These are phyloP conservation scores for Anagrus nilaparvatae DNA, from an alignment of 1,140 invertebrate species.

Conservation along the genomic window DNA sequence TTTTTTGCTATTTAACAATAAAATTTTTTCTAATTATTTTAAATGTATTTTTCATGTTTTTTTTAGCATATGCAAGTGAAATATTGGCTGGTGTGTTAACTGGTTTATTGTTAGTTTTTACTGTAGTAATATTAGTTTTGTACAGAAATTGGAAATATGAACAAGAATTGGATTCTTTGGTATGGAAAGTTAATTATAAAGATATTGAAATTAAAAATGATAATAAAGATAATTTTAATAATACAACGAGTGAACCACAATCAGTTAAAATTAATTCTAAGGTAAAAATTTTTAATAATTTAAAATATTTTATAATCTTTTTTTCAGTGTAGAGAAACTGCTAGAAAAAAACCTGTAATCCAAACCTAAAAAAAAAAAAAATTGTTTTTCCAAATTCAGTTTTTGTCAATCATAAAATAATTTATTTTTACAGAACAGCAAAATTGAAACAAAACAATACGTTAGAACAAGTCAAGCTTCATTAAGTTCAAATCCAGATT, in stretches of 20 bases:
- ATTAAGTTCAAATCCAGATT: slow-evolving; percentile 73
- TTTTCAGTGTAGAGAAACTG: no score
- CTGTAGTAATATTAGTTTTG: slow-evolving; percentile 56
- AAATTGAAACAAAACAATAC: no score
- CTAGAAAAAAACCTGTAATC: no score
- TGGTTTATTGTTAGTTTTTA: slow-evolving; percentile 57
- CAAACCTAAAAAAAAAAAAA: no score
- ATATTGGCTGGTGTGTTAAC: slow-evolving; percentile 72
- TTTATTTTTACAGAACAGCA: no score
- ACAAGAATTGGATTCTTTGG: slow-evolving; percentile 82
- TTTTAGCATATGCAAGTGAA: slow-evolving; percentile 67
- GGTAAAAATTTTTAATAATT: slow-evolving; percentile 16
- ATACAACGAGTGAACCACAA: slow-evolving; percentile 17
- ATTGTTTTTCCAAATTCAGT: no score
- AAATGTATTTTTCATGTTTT: no score
- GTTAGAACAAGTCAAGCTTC: slow-evolving; percentile 78
- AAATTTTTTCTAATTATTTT: no score
- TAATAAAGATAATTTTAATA: no score
- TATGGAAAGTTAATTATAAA: slow-evolving; percentile 93
- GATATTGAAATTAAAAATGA: slow-evolving; percentile 61
- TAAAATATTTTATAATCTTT: background rate
- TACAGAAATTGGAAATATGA: slow-evolving; percentile 92
- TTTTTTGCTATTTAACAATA: no score
- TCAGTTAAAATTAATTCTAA: slow-evolving; percentile 26
- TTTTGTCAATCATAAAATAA: background rate